Evolutionary conservation across 2,888 invertebrate genomes (phyloP), one percentile per base, ranked within the genome.

Genomic region (Apamea crenata): DNA sequence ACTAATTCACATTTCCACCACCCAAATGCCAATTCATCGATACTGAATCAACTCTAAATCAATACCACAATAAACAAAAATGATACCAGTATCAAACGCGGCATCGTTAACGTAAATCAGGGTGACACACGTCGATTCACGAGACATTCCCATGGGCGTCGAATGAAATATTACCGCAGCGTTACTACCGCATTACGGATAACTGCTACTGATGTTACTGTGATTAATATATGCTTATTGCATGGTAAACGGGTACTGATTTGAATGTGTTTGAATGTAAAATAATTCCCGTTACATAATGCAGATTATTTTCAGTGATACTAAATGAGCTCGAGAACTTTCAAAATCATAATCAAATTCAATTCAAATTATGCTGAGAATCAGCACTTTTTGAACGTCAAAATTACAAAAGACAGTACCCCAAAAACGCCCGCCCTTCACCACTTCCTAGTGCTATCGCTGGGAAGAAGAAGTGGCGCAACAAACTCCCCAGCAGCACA

Each of bases 101-200:
- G 21, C 25, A 56, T 56, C 81, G 78, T 87, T 84, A 88, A 82
- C 87, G 87, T 88, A 90, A 90, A 90, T 91, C 89, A 90, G 75
- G 78, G 80, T 87, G 88, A 84, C 82, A 85, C 74, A 87, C 89
- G 88, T 91, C 90, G 91, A 91, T 91, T 87, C 87, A 50, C 72
- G 78, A 81, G 84, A 79, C 78, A 71, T 83, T 87, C 91, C 91
- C 92, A 80, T 74, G 89, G 90, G 92, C 77, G 76, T 65, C 80
- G 88, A 90, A 90, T 92, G 91, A 93, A 91, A 93, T 92, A 93
- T 93, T 88, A 90, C 90, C 83, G 82, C 81, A 82, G 83, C 86
- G 87, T 89, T 88, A 86, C 80, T 76, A 74, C 77, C 77, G 79
- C 82, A 88, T 89, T 84, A 86, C 80, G 69, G 65, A 61, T 76